These are phyloP conservation scores for Anoura caudifer DNA, from an alignment of 2,113 vertebrate genomes.

Conservation along the genomic window DNA sequence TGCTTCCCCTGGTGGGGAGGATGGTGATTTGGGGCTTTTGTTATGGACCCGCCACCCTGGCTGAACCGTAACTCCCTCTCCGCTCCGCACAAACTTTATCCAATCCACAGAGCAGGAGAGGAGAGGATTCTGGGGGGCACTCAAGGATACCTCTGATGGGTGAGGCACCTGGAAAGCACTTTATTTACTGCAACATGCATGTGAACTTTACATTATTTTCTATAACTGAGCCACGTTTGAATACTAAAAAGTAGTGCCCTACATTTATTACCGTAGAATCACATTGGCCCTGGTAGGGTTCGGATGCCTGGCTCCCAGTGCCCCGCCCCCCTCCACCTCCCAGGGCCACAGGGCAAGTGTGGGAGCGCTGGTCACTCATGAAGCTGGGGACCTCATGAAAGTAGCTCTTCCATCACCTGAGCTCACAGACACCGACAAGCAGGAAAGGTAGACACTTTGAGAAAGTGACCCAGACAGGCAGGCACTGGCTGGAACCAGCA, in stretches of 20 bases:
- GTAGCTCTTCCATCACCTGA: not conserved
- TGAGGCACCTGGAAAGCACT: not conserved
- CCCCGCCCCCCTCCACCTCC: not conserved
- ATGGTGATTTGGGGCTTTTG: not conserved
- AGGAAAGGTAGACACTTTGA: not conserved
- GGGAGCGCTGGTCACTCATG: not conserved
- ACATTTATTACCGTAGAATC: not conserved
- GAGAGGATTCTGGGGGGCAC: not conserved
- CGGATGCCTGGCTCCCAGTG: rapidly evolving
- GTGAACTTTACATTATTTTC: not conserved
- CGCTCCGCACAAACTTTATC: too few species aligned
- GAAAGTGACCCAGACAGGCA: not conserved
- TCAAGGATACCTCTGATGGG: not conserved
- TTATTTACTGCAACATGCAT: not conserved
- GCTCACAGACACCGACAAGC: not conserved
- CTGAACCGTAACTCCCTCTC: not conserved
- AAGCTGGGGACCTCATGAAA: not conserved
- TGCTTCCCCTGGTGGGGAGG: not conserved
- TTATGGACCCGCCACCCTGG: not conserved
- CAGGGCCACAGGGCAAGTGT: not conserved
- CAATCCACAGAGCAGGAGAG: not conserved
- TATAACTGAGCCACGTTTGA: not conserved
- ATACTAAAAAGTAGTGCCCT: not conserved
- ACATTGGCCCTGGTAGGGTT: not conserved
- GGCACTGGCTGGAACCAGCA: not conserved